A percentile compares a stretch with the other conserved stretches of the same genome.
These are phyloP conservation scores for Pachypsylla venusta DNA, from an alignment of 1,140 invertebrate species.

Conservation along the genomic window DNA sequence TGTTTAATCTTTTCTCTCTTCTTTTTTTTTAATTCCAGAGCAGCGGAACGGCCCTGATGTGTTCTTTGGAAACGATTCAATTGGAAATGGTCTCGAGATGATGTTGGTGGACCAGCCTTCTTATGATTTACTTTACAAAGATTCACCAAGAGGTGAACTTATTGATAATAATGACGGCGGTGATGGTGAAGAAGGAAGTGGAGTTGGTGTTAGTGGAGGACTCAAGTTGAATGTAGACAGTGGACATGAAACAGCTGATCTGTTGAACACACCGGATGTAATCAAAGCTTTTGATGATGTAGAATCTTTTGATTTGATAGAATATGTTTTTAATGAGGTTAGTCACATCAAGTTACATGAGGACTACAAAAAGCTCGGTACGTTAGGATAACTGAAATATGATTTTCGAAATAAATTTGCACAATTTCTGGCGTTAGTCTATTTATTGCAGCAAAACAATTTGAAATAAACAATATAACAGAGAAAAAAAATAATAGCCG, in stretches of 20 bases:
- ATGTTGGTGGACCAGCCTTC: neutral
- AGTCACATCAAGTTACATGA: no score
- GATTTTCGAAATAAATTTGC: no score
- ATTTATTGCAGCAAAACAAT: no score
- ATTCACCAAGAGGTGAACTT: no score
- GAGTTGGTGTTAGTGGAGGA: neutral
- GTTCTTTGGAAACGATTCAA: neutral
- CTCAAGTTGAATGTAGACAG: constrained; percentile 1
- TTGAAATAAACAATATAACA: no score
- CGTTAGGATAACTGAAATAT: no score
- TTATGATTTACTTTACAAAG: neutral
- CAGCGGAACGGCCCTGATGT: constrained; percentile 9
- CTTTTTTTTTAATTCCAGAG: constrained; percentile 2
- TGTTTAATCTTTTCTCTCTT: no score
- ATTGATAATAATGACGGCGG: no score
- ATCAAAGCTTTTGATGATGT: constrained; percentile 3
- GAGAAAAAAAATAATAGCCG: no score
- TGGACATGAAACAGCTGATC: neutral
- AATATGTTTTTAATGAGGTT: constrained; percentile 4
- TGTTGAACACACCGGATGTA: neutral
- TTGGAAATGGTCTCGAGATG: neutral
- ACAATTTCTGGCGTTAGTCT: no score
- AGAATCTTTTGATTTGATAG: neutral
- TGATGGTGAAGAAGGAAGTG: neutral
- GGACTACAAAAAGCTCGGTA: no score